Conservation (phyloP, 2,888 invertebrate species). For the Antheraea assamensis region DNA sequence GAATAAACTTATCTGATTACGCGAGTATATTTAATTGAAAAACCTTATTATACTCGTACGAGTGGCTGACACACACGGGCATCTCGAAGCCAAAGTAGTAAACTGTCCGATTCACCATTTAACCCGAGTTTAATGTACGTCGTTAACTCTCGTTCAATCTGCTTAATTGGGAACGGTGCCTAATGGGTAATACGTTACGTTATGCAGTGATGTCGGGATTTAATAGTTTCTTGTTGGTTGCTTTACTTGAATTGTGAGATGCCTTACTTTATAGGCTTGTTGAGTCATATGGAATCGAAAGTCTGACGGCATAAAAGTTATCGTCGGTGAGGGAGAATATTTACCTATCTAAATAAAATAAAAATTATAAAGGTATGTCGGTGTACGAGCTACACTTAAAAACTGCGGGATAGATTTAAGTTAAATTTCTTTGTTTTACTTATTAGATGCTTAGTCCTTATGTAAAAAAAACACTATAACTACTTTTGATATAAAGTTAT, state of each 20-base stretch:
- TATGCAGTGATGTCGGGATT: slow-evolving; percentile 34
- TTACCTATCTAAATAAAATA: no score
- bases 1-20: background rate
- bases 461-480: no score
- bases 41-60: background rate
- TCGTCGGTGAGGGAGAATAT: no score
- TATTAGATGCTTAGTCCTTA: no score
- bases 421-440: no score
- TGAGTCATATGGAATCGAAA: background rate
- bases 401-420: no score
- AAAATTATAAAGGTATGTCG: no score
- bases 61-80: slow-evolving; percentile 45
- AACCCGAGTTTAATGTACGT: slow-evolving; percentile 68
- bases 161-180: slow-evolving; percentile 77
- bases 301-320: background rate
- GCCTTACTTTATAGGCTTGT: slow-evolving; percentile 17
- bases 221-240: slow-evolving; percentile 35
- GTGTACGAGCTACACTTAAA: no score
- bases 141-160: slow-evolving; percentile 74
- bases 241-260: slow-evolving; percentile 25
- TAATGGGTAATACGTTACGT: slow-evolving; percentile 55
- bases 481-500: no score
- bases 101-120: slow-evolving; percentile 76
- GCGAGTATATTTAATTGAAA: slow-evolving; percentile 1
- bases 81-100: slow-evolving; percentile 61